These are phyloP conservation scores for Steinernema feltiae DNA, from an alignment of 1,140 invertebrate genomes.

Conservation along the genomic window DNA sequence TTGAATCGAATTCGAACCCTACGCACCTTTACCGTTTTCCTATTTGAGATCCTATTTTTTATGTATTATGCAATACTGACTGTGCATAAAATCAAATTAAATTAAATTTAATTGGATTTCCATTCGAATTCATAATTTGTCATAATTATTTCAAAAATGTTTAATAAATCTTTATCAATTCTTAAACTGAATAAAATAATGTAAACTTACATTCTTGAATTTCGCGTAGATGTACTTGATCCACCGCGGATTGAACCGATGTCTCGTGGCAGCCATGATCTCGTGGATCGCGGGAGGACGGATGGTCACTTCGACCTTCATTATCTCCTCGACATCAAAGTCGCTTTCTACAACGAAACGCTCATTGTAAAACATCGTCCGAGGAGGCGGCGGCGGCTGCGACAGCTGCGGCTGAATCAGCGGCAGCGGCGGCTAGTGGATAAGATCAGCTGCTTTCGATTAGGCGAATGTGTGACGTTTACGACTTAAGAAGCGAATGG, in stretches of 20 bases:
- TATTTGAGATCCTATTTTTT: too few species aligned
- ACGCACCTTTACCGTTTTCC: too few species aligned
- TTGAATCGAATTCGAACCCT: too few species aligned
- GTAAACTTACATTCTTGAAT: conserved; percentile 49
- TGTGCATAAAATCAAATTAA: too few species aligned
- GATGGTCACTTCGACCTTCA: conserved; percentile 46
- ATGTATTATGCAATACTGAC: too few species aligned
- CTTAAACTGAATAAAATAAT: too few species aligned
- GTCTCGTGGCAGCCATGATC: conserved; percentile 29
- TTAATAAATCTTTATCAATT: neutral
- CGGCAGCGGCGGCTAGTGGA: neutral
- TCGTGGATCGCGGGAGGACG: conserved; percentile 41
- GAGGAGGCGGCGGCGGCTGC: neutral
- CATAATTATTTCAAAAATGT: too few species aligned
- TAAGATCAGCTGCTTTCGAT: too few species aligned
- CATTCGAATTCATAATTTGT: too few species aligned
- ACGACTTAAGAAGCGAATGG: too few species aligned
- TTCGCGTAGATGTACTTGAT: conserved; percentile 51
- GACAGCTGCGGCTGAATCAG: neutral
- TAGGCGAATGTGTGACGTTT: too few species aligned
- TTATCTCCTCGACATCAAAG: conserved; percentile 41
- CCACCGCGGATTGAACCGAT: conserved; percentile 47
- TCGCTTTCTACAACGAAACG: conserved; percentile 41
- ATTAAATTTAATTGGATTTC: too few species aligned
- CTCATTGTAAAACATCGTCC: conserved; percentile 14